Base-by-base conservation (phyloP, 1,140 invertebrate species). In the Arctopsyche grandis region DNA sequence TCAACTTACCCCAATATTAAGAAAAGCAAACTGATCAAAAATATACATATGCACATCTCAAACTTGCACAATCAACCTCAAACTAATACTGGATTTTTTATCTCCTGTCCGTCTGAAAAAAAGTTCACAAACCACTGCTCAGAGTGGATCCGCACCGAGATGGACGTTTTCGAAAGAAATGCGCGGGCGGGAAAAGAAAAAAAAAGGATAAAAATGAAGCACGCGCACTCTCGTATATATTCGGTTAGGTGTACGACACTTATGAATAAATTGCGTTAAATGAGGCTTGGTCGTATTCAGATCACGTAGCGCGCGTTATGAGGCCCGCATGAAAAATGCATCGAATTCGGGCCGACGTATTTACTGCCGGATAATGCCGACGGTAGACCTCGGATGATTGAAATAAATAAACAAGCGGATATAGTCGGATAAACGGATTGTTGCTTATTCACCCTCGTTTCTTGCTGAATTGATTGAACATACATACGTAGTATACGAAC, bases 231-330 rank as follows among this genome's bases (percentile, higher is more conserved):
- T 5, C 12, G 12, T 12, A 52, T 52, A 52, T 52, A 12, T 52
- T 5, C 1, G 16, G 14, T 3, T 66, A 66, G 12, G 19, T 21
- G 19, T 66, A 66, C 21, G 19, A 66, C 21, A 66, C 74, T 75
- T 71, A 70, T 76, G 69, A 80, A 77, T 80, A 80, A 80, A 71
- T 71, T 77, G 73, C 56, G 48, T 26, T 21, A 48, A 79, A 74
- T 43, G 46, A 76, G 52, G 46, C n/a, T 74, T 16, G 9, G 21
- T 4, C 52, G 46, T 80, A 80, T 80, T 80, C 79, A 58, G 74
- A 76, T 77, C 74, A 70, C 60, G 66, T 38, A 70, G 26, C 21
- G 38, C 16, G 46, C 38, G 38, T 80, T 71, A 71, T 46, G 29
- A 60, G 19, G 12, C 19, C 14, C 43, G 46, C 63, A 75, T 75